Percentiles rank a stretch among this genome's conserved stretches.
These are phyloP conservation scores for Eilema depressum DNA, from an alignment of 2,888 invertebrate species.

Conservation along the genomic window DNA sequence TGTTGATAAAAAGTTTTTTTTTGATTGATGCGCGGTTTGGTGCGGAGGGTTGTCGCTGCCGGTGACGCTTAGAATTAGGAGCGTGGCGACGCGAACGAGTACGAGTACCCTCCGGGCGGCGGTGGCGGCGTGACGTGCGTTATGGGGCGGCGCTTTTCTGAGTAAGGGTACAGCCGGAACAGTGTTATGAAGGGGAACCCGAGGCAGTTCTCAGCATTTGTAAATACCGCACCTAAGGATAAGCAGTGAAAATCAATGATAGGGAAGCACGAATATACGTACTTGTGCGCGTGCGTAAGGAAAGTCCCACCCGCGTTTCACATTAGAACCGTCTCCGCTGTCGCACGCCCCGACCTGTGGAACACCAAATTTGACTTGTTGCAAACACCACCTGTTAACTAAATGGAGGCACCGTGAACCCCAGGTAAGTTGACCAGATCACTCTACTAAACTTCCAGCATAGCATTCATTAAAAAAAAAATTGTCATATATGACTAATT, in stretches of 20 bases:
- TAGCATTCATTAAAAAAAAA: constrained; percentile 25
- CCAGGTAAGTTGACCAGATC: constrained; percentile 68
- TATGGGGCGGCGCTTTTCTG: constrained; percentile 51
- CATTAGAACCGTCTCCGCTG: constrained; percentile 68
- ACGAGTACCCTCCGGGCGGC: constrained; percentile 39
- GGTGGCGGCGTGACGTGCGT: constrained; percentile 34
- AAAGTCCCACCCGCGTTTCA: constrained; percentile 67
- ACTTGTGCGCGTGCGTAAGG: constrained; percentile 72
- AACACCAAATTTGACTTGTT: constrained; percentile 76
- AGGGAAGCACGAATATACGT: constrained; percentile 55
- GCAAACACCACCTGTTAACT: constrained; percentile 82
- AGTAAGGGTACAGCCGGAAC: constrained; percentile 59
- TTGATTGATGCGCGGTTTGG: constrained; percentile 3
- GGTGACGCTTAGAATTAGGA: constrained; percentile 13
- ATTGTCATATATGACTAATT: constrained; percentile 26
- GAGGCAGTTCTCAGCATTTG: constrained; percentile 77
- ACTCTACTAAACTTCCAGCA: constrained; percentile 19
- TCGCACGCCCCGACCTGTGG: constrained; percentile 73
- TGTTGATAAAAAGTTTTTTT: constrained; percentile 5
- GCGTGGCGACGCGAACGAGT: constrained; percentile 20
- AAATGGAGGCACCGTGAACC: constrained; percentile 76
- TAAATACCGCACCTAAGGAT: constrained; percentile 76
- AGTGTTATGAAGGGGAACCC: constrained; percentile 72
- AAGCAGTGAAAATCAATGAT: constrained; percentile 82
- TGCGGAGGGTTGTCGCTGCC: constrained; percentile 11